phyloP scores from a whole-genome alignment of 2,113 vertebrate genomes.

The Gallinago jamesoni region DNA sequence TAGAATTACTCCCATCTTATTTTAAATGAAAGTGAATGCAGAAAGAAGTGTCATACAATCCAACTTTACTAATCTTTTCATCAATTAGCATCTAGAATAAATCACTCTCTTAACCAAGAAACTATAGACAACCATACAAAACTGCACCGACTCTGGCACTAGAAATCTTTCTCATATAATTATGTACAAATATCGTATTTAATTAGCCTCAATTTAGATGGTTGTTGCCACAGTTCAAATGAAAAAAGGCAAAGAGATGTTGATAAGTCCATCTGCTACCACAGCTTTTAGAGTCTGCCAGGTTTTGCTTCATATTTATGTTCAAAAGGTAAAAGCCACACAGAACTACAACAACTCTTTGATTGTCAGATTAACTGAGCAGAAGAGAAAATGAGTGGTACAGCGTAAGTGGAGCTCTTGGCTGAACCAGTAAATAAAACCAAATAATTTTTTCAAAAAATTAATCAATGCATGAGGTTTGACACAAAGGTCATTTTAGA shows the following conservation, averaged over 20 bases:
- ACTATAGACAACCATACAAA: constrained; percentile 48
- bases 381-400: neutral
- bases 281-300: neutral
- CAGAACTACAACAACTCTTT: neutral
- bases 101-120: constrained; percentile 62
- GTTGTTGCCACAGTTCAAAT: constrained; percentile 5
- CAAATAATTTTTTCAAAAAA: neutral
- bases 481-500: neutral
- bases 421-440: neutral
- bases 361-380: neutral
- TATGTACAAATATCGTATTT: constrained; percentile 47
- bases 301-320: neutral
- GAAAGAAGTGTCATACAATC: neutral
- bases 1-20: constrained; percentile 6
- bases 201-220: constrained; percentile 34
- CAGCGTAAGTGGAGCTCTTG: neutral
- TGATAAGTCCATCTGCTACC: neutral
- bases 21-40: constrained; percentile 15
- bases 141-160: neutral
- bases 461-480: neutral
- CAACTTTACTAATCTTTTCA: constrained; percentile 54
- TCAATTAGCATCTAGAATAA: constrained; percentile 65
- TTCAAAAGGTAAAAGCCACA: neutral
- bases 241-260: neutral
- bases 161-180: constrained; percentile 34